Base-by-base conservation (phyloP, 2,888 invertebrate species). In the Tholera decimalis region DNA sequence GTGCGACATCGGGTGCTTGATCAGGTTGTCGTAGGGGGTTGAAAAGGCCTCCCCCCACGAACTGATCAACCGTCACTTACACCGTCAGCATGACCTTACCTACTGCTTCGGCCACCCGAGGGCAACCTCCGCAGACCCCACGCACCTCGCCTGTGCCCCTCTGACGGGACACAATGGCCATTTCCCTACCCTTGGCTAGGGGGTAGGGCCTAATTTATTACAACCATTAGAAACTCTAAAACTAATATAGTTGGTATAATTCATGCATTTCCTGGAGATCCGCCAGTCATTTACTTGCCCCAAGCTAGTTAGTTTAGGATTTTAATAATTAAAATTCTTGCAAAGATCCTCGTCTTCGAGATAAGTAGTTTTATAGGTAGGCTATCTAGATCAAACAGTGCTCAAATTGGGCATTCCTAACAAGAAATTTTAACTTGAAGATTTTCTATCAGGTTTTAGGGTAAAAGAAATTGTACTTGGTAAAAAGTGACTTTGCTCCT, bases 241-340 rank as follows among this genome's bases (percentile, higher is more conserved):
- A 41, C 24, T 41, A 20, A 66, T 43, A 37, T n/a, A 15, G 22
- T 56, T 41, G 18, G 28, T 44, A 43, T 20, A 50, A 57, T 43
- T n/a, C 47, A 53, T 64, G 9, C 7, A 9, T 66, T 57, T 67
- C 9, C 49, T 66, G 67, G 67, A 67, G 13, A 37, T n/a, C 11
- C 58, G 67, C 58, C 67, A 66, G 35, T 39, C 8, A 13, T 20
- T 49, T 26, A 49, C 49, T 57, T 41, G 41, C 28, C 57, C 35
- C 28, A 20, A 66, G 28, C n/a, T 18, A 20, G 11, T 56, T 37
- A 66, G 67, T 66, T 49, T 66, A 43, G 41, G 49, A 44, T 66
- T 67, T 58, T 30, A 57, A 67, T 50, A 2, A 44, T 58, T 67
- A 58, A 37, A 56, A 47, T 35, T 44, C 28, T 37, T 54, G 6